A percentile compares a stretch with the other conserved stretches of the same genome.
phyloP scores from a whole-genome alignment of 92 coral and sea anemone genomes.

The Blastomussa wellsi region DNA sequence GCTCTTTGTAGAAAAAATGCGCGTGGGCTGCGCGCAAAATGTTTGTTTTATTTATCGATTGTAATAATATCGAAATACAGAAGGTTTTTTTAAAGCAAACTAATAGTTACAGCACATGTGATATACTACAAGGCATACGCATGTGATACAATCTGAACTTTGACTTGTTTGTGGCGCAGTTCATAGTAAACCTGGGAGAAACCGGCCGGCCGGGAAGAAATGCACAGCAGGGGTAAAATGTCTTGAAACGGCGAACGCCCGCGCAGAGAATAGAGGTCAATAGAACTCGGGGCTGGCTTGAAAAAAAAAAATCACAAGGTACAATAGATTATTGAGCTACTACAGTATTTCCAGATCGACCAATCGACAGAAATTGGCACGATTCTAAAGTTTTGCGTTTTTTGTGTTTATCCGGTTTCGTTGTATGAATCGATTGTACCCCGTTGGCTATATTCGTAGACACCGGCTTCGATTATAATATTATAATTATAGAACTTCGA shows the following conservation, averaged over 20 bases:
- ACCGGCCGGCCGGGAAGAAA: too few species aligned
- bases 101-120: too few species aligned
- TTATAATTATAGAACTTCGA: too few species aligned
- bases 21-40: background rate
- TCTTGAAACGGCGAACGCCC: background rate
- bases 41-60: too few species aligned
- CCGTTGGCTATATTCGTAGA: too few species aligned
- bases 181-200: background rate
- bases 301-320: background rate
- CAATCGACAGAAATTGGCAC: background rate
- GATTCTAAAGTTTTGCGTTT: background rate
- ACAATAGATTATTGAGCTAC: background rate
- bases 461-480: too few species aligned
- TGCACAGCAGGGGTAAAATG: background rate
- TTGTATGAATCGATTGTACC: too few species aligned
- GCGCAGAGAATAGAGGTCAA: too few species aligned
- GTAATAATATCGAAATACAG: background rate
- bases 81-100: background rate
- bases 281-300: background rate
- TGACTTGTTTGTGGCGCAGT: background rate
- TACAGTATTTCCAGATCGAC: background rate
- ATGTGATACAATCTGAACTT: background rate
- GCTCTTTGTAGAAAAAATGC: background rate
- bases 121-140: background rate
- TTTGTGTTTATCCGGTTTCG: too few species aligned